Percentiles rank a stretch among this genome's conserved stretches.
Evolutionary conservation across 2,113 vertebrate species (phyloP).

Genomic region (Larimichthys polyactis): DNA sequence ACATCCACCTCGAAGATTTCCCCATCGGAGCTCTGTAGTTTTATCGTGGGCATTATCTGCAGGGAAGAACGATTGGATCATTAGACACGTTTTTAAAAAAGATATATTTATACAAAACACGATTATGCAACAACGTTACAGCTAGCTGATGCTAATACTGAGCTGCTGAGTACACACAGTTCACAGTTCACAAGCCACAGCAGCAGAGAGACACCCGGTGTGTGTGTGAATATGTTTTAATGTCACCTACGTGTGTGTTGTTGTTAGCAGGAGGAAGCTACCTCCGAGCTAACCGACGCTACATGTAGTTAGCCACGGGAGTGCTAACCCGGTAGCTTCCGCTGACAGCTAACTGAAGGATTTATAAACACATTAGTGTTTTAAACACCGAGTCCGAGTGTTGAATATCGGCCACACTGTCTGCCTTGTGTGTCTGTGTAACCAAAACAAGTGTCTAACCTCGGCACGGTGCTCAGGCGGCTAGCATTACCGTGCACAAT

Average conservation of each 20-base stretch:
- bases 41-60: slow-evolving; percentile 97
- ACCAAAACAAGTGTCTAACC: background rate
- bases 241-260: rapidly evolving
- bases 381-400: rapidly evolving
- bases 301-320: background rate
- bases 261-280: background rate
- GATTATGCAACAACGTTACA: background rate
- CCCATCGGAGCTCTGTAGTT: slow-evolving; percentile 98
- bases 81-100: background rate
- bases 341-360: rapidly evolving
- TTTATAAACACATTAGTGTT: rapidly evolving
- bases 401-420: rapidly evolving
- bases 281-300: slow-evolving; percentile 11
- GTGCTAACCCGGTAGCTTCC: background rate
- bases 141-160: background rate
- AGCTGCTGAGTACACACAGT: rapidly evolving
- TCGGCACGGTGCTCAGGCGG: background rate
- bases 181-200: background rate
- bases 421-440: rapidly evolving
- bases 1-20: slow-evolving; percentile 99
- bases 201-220: background rate
- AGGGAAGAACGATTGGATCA: rapidly evolving
- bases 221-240: no score
- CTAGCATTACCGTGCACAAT: slow-evolving; percentile 60
- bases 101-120: no score